Percentiles rank a stretch among this genome's conserved stretches.
Conservation (phyloP, 2,888 invertebrate species). For the Leuctra nigra region DNA sequence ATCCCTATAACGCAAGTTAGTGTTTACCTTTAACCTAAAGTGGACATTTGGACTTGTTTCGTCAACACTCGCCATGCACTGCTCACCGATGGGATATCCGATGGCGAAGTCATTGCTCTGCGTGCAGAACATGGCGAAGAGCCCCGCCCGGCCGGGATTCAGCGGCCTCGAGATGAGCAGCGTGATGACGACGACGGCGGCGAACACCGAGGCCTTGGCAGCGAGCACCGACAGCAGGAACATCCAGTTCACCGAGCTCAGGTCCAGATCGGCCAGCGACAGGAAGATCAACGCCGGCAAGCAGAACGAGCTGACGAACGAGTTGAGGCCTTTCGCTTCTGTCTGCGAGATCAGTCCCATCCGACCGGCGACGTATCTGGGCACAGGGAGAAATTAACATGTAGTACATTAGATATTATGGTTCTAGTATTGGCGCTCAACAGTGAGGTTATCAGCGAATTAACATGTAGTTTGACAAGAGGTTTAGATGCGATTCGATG, state of each 20-base stretch:
- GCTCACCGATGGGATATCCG: slow-evolving; percentile 88
- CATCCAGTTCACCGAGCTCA: slow-evolving; percentile 81
- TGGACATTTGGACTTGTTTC: too few species aligned
- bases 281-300: slow-evolving; percentile 87
- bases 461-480: too few species aligned
- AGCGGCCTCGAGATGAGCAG: slow-evolving; percentile 70
- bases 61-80: too few species aligned
- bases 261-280: slow-evolving; percentile 77
- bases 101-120: slow-evolving; percentile 98
- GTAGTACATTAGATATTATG: too few species aligned
- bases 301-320: slow-evolving; percentile 90
- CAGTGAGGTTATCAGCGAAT: too few species aligned
- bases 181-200: slow-evolving; percentile 68
- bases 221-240: slow-evolving; percentile 81
- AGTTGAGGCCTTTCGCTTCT: slow-evolving; percentile 84
- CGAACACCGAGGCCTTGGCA: slow-evolving; percentile 80
- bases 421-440: too few species aligned
- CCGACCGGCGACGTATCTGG: slow-evolving; percentile 77
- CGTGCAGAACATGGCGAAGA: slow-evolving; percentile 91
- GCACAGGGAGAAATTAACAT: too few species aligned
- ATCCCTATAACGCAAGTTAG: too few species aligned
- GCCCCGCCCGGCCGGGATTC: slow-evolving; percentile 77
- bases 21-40: too few species aligned
- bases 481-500: too few species aligned
- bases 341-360: slow-evolving; percentile 72